Percentiles rank a stretch among this genome's conserved stretches.
Evolutionary conservation across 2,888 invertebrate genomes (phyloP).

Genomic region (Trissoscelio sp.): DNA sequence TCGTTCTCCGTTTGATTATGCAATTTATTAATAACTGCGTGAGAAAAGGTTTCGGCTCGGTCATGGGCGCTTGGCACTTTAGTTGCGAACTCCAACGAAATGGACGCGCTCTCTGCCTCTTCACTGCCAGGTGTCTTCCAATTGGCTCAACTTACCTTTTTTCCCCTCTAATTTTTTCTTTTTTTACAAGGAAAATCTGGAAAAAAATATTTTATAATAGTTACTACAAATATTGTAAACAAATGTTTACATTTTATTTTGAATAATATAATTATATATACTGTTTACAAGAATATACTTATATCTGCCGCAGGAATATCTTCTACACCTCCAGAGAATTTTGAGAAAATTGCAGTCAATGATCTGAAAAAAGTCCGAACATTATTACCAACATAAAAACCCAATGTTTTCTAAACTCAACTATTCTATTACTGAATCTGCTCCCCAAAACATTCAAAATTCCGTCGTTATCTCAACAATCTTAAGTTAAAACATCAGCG

Average conservation of each 20-base stretch:
- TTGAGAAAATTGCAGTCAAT: conserved; percentile 38
- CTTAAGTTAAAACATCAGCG: no score
- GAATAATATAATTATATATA: no score
- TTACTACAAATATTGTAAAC: no score
- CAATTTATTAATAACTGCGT: conserved; percentile 59
- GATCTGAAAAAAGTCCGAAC: not conserved
- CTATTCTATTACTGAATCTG: no score
- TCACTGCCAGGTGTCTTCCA: not conserved
- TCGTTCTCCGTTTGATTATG: conserved; percentile 10
- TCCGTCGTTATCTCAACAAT: no score
- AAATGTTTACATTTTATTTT: no score
- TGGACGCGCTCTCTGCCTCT: conserved; percentile 42
- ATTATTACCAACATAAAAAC: not conserved
- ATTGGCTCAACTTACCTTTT: no score
- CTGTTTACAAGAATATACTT: not conserved
- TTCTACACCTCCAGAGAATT: conserved; percentile 3
- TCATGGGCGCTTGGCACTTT: conserved; percentile 61
- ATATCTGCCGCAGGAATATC: not conserved
- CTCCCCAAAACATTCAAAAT: no score
- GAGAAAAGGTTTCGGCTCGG: conserved; percentile 25
- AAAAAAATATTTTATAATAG: no score
- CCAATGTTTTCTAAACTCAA: no score
- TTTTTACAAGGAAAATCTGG: no score
- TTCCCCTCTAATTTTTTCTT: no score
- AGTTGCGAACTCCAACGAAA: conserved; percentile 64